Conservation (phyloP, 1,140 invertebrate species). For the Whitmania pigra region DNA sequence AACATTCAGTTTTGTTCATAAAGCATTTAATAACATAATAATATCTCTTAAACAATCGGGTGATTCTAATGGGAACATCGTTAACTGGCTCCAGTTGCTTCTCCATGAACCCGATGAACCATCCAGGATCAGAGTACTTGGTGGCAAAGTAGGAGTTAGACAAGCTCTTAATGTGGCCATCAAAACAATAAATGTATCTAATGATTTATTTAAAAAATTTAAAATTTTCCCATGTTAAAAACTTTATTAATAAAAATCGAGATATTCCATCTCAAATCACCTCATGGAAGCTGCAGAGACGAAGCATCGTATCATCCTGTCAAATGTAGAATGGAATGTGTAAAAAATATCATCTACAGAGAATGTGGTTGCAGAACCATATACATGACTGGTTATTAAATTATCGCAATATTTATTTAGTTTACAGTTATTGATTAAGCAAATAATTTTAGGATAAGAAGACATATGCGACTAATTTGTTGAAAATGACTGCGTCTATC, state of each 20-base stretch:
- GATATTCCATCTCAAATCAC: neutral
- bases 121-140: neutral
- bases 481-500: neutral
- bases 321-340: neutral
- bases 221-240: neutral
- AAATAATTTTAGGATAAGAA: neutral
- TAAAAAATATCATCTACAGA: neutral
- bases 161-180: neutral
- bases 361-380: constrained; percentile 3
- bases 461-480: constrained; percentile 5
- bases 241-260: neutral
- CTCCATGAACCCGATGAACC: neutral
- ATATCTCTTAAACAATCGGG: neutral
- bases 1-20: too few relatives aligned
- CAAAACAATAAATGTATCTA: neutral
- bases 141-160: neutral
- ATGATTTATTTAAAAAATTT: neutral
- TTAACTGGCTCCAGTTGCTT: neutral
- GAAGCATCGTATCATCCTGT: neutral
- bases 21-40: too few relatives aligned
- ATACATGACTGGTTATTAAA: neutral
- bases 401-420: neutral
- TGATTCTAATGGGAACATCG: too few relatives aligned
- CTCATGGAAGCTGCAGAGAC: constrained; percentile 6
- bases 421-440: neutral